Percentiles rank a stretch among this genome's conserved stretches.
Conservation (phyloP, 2,888 invertebrate genomes). For the Calameuta idolon region DNA sequence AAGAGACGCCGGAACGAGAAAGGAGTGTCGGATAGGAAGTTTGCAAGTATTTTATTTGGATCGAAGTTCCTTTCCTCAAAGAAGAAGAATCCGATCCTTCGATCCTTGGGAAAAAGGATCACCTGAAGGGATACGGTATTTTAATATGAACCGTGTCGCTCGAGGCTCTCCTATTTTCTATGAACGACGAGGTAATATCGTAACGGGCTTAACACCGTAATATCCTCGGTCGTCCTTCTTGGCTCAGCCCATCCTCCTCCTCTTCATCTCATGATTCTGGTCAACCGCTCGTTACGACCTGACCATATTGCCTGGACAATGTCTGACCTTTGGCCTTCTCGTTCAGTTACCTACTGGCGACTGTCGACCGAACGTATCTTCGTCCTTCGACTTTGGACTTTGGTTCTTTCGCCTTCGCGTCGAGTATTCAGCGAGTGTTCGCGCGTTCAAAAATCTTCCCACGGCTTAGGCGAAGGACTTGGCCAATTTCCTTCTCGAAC, state of each 20-base stretch:
- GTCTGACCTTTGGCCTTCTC: neutral
- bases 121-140: neutral
- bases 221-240: neutral
- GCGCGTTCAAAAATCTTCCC: neutral
- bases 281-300: neutral
- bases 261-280: neutral
- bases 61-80: neutral
- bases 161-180: neutral
- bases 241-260: neutral
- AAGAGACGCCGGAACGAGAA: neutral
- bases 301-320: slow-evolving; percentile 16
- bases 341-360: neutral
- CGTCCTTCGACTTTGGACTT: neutral
- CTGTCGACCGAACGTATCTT: neutral
- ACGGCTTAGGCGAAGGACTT: neutral
- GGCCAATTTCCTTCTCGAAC: neutral
- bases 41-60: neutral
- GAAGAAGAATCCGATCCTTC: neutral
- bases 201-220: neutral
- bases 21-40: neutral
- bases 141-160: neutral
- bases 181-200: neutral
- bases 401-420: neutral
- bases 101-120: neutral
- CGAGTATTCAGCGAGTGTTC: neutral